Evolutionary conservation across 1,140 invertebrate genomes (phyloP).

Genomic region (Harpegnathos saltator): DNA sequence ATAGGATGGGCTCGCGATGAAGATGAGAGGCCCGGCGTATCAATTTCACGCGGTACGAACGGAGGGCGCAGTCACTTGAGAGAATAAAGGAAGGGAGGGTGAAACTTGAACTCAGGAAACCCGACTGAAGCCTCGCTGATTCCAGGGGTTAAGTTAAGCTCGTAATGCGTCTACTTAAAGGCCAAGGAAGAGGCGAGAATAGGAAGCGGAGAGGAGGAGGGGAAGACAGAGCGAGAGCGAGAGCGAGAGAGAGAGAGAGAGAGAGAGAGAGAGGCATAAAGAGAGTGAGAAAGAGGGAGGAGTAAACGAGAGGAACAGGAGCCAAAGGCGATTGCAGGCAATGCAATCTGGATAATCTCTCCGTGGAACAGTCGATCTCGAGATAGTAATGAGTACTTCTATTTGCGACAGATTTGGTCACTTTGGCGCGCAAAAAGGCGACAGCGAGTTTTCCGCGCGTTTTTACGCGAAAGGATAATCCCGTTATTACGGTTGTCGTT

Average conservation of each 20-base stretch:
- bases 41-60: constrained; percentile 32
- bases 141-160: constrained; percentile 82
- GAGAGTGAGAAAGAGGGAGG: not conserved
- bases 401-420: constrained; percentile 19
- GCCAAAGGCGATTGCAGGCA: constrained; percentile 57
- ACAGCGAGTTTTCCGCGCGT: constrained; percentile 4
- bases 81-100: constrained; percentile 53
- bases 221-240: not conserved
- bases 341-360: constrained; percentile 53
- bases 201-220: not conserved
- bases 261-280: not conserved
- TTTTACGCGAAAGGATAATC: not conserved
- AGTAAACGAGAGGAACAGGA: constrained; percentile 11
- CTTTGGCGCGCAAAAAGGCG: not conserved
- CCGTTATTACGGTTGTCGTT: not conserved
- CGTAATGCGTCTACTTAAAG: constrained; percentile 72
- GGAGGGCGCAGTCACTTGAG: constrained; percentile 40
- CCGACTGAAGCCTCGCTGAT: constrained; percentile 77
- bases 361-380: constrained; percentile 27
- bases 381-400: constrained; percentile 41
- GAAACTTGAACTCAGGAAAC: constrained; percentile 81
- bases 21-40: constrained; percentile 20
- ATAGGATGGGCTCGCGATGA: not conserved
- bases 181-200: constrained; percentile 23
- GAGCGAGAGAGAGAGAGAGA: constrained; percentile 10